phyloP scores from a whole-genome alignment of 2,797 vertebrate species.

The Pelobates cultripes region DNA sequence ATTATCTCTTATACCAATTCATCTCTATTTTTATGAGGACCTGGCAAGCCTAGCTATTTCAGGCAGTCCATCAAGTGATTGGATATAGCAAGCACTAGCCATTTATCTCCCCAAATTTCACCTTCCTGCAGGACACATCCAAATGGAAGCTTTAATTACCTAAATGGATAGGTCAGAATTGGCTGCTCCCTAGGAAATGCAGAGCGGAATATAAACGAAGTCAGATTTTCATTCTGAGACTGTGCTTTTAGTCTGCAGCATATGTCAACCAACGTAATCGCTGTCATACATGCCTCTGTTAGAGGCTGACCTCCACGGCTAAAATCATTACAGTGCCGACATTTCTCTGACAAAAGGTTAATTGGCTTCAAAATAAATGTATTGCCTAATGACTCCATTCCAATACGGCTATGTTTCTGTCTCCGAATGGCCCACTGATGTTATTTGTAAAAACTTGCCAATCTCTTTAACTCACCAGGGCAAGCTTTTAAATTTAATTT shows the following conservation, averaged over 20 bases:
- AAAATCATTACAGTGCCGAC: constrained; percentile 69
- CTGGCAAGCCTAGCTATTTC: constrained; percentile 70
- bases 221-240: constrained; percentile 59
- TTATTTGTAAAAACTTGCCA: constrained; percentile 78
- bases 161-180: constrained; percentile 80
- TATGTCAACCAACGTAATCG: constrained; percentile 63
- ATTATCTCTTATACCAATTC: constrained; percentile 70
- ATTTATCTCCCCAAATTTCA: constrained; percentile 77
- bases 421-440: constrained; percentile 70
- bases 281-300: constrained; percentile 72
- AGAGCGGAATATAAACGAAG: constrained; percentile 74
- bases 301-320: constrained; percentile 71
- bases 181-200: constrained; percentile 70
- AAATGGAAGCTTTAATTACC: constrained; percentile 81
- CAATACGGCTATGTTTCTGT: constrained; percentile 69
- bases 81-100: constrained; percentile 66
- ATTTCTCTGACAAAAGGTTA: constrained; percentile 80
- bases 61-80: constrained; percentile 74
- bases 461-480: constrained; percentile 67
- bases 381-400: constrained; percentile 78
- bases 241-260: constrained; percentile 61
- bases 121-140: constrained; percentile 81
- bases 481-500: constrained; percentile 76
- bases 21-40: constrained; percentile 77
- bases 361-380: constrained; percentile 84